Evolutionary conservation across 1,140 invertebrate genomes (phyloP).

Genomic region (Mamestra configurata): DNA sequence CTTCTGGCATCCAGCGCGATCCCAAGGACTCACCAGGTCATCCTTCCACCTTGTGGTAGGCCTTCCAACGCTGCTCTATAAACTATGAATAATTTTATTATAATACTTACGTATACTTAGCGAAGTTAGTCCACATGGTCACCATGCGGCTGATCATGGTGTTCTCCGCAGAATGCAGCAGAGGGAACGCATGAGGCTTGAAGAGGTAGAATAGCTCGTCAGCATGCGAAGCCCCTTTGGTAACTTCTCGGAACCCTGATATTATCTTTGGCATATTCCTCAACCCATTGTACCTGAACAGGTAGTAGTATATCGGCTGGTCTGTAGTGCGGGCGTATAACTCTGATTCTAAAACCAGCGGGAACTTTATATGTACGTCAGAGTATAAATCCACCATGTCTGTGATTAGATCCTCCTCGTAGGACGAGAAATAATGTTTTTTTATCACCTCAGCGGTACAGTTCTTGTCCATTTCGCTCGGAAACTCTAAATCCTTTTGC

Average conservation of each 20-base stretch:
- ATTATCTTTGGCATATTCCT: conserved; percentile 79
- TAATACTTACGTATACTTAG: conserved; percentile 75
- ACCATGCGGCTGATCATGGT: conserved; percentile 76
- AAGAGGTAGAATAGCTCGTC: conserved; percentile 84
- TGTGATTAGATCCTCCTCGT: conserved; percentile 73
- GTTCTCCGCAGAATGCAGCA: conserved; percentile 71
- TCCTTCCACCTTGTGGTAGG: too few species aligned
- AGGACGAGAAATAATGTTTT: conserved; percentile 71
- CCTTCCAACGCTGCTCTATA: too few species aligned
- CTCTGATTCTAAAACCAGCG: conserved; percentile 72
- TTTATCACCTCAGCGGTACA: conserved; percentile 64
- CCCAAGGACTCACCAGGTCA: too few species aligned
- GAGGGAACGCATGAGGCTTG: conserved; percentile 74
- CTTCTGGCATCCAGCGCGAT: too few species aligned
- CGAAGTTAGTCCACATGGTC: conserved; percentile 82
- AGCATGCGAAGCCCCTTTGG: conserved; percentile 75
- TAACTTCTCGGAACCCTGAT: conserved; percentile 61
- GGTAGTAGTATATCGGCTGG: conserved; percentile 80
- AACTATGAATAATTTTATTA: too few species aligned
- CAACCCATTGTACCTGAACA: conserved; percentile 79
- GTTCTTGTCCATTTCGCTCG: conserved; percentile 68
- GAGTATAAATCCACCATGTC: conserved; percentile 79
- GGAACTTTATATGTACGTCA: conserved; percentile 81
- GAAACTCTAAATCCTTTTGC: conserved; percentile 73
- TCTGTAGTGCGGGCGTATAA: conserved; percentile 72